Conservation (phyloP, 2,888 invertebrate genomes). For the Drosophila birchii region DNA sequence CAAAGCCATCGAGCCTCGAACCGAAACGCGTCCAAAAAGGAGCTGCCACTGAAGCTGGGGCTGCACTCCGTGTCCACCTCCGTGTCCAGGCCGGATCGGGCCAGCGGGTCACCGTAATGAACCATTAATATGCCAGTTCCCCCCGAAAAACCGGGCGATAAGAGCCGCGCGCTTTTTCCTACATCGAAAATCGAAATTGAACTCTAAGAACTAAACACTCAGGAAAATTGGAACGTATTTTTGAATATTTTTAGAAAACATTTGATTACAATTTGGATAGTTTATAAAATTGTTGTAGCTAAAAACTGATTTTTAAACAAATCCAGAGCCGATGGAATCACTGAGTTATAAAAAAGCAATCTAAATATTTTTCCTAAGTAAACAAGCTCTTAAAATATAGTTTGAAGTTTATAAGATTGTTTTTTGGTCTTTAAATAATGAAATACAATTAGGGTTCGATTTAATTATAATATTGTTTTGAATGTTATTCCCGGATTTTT, state of each 20-base stretch:
- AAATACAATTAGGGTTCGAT: too few species aligned
- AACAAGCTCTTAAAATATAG: too few species aligned
- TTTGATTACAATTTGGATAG: background rate
- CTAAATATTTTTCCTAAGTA: background rate
- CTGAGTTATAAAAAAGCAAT: background rate
- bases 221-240: background rate
- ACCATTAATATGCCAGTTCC: constrained; percentile 75
- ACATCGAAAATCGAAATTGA: constrained; percentile 66
- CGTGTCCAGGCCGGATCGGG: constrained; percentile 46
- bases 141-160: constrained; percentile 53
- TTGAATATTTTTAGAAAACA: background rate
- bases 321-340: background rate
- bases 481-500: too few species aligned
- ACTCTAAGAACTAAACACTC: background rate
- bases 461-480: background rate
- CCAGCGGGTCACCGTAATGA: constrained; percentile 77
- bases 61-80: constrained; percentile 22
- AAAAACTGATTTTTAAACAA: background rate
- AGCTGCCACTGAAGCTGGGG: constrained; percentile 50
- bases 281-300: too few species aligned
- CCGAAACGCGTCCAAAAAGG: constrained; percentile 53
- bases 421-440: too few species aligned
- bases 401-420: too few species aligned
- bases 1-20: constrained; percentile 59
- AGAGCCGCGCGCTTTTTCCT: constrained; percentile 44